A percentile compares a stretch with the other conserved stretches of the same genome.
phyloP scores from a whole-genome alignment of 2,888 invertebrate species.

The Galerucella calmariensis region DNA sequence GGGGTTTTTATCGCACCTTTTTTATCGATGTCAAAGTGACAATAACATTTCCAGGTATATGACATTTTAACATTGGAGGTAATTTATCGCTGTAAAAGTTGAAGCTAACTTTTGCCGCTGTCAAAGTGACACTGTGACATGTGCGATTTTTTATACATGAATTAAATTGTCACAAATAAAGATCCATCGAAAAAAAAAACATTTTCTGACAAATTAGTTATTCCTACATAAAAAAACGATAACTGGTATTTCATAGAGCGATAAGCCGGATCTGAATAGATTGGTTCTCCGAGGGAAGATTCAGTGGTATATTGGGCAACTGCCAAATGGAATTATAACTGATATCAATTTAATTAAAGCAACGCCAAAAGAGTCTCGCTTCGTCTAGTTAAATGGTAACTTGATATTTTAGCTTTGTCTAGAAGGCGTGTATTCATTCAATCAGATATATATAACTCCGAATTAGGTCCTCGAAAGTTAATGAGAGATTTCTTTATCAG shows the following conservation, averaged over 20 bases:
- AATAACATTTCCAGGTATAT: no score
- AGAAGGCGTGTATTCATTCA: slow-evolving; percentile 22
- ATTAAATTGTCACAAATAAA: no score
- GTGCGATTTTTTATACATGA: no score
- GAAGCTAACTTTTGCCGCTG: no score
- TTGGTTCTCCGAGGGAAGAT: slow-evolving; percentile 24
- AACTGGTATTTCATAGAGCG: no score
- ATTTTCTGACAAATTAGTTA: background rate
- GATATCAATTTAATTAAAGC: slow-evolving; percentile 38
- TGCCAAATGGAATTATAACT: slow-evolving; percentile 41
- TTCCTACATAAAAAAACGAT: background rate
- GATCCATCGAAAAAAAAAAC: no score
- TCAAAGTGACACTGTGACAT: no score
- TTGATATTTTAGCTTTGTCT: slow-evolving; percentile 21
- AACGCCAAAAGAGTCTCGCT: slow-evolving; percentile 21
- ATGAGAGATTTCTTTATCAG: slow-evolving; percentile 60
- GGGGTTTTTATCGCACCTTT: no score
- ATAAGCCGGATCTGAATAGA: slow-evolving; percentile 8
- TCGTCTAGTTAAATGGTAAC: slow-evolving; percentile 19
- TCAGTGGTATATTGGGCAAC: slow-evolving; percentile 37
- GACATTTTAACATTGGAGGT: no score
- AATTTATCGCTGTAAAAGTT: no score
- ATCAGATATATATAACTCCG: slow-evolving; percentile 41
- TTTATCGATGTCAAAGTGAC: no score
- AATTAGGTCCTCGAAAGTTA: slow-evolving; percentile 56